Conservation (phyloP, 1,140 invertebrate species). For the Calliphora vicina region DNA sequence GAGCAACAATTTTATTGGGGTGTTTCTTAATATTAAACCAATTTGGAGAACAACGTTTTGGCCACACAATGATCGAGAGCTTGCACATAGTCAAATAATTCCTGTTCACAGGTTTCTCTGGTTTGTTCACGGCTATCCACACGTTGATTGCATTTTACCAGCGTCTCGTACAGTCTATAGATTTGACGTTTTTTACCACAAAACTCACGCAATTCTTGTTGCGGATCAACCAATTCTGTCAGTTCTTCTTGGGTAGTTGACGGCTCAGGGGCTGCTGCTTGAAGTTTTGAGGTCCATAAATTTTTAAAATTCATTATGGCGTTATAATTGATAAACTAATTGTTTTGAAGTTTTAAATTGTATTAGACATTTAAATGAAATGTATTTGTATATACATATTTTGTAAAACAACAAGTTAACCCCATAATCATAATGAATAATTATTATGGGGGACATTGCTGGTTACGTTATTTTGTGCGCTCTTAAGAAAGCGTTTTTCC, state of each 20-base stretch:
- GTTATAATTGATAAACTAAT: neutral
- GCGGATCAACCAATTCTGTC: neutral
- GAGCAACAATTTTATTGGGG: neutral
- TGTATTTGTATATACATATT: no score
- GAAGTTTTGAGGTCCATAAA: neutral
- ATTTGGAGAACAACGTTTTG: conserved; percentile 72
- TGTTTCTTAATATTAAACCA: conserved; percentile 50
- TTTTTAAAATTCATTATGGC: neutral
- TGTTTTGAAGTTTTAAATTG: no score
- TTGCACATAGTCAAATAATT: conserved; percentile 85
- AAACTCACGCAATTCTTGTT: neutral
- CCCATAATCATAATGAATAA: no score
- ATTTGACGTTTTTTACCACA: conserved; percentile 39
- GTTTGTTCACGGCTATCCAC: conserved; percentile 81
- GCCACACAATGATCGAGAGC: conserved; percentile 88
- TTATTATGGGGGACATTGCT: no score
- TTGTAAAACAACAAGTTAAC: no score
- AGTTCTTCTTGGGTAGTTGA: neutral
- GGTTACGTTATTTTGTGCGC: no score
- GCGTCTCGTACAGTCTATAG: conserved; percentile 67
- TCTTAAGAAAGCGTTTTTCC: no score
- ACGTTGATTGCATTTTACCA: conserved; percentile 81
- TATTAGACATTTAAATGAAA: no score
- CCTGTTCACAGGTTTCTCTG: conserved; percentile 84
- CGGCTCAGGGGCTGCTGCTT: neutral